Conservation (phyloP, 1,140 invertebrate genomes). For the Drosophila teissieri region DNA sequence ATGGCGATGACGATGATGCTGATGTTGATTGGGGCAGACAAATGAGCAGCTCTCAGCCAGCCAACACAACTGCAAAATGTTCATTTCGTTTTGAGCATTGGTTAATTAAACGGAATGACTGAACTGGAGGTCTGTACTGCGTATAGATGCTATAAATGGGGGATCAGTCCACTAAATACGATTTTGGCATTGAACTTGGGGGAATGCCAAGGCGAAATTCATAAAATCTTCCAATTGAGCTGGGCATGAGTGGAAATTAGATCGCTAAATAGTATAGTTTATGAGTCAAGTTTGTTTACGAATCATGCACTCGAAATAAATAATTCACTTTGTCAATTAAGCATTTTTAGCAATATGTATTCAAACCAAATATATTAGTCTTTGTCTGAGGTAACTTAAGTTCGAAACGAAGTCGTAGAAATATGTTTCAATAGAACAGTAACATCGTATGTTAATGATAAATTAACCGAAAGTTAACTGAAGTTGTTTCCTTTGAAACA, state of each 20-base stretch:
- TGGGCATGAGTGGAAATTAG: conserved; percentile 19
- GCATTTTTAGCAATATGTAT: too few species aligned
- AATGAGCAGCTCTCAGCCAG: conserved; percentile 31
- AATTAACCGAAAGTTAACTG: too few species aligned
- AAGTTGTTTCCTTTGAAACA: too few species aligned
- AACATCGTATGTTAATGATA: too few species aligned
- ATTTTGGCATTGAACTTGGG: conserved; percentile 62
- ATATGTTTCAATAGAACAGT: neutral
- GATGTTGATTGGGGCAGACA: conserved; percentile 31
- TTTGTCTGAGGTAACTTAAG: too few species aligned
- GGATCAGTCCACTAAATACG: conserved; percentile 13
- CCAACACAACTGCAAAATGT: conserved; percentile 27
- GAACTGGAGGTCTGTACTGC: conserved; percentile 24
- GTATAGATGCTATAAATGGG: neutral
- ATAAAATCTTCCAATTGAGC: conserved; percentile 40
- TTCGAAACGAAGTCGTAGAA: neutral
- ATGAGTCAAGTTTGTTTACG: conserved; percentile 3
- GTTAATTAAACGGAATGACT: conserved; percentile 59
- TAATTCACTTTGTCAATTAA: neutral
- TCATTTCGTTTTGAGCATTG: conserved; percentile 54
- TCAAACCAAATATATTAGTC: too few species aligned
- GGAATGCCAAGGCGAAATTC: conserved; percentile 64
- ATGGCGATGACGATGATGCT: conserved; percentile 27
- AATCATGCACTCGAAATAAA: neutral
- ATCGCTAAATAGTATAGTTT: conserved; percentile 22